Conservation (phyloP, 2,113 vertebrate species). For the Syrrhaptes paradoxus region DNA sequence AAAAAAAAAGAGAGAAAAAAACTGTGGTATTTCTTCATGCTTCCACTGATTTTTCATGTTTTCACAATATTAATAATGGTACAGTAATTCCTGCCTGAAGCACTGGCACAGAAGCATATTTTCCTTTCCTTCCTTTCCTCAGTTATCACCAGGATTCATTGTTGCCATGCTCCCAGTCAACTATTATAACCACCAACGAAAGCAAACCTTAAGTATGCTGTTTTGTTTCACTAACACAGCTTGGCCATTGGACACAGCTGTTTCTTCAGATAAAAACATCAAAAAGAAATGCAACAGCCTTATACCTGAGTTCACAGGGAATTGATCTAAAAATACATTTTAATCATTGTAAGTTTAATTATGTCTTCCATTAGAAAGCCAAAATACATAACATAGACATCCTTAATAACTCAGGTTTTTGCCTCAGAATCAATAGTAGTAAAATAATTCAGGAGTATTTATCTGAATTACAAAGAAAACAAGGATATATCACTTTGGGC, state of each 20-base stretch:
- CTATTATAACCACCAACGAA: background rate
- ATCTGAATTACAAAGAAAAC: background rate
- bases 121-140: background rate
- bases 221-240: background rate
- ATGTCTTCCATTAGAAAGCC: background rate
- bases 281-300: background rate
- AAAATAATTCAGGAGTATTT: background rate
- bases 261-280: background rate
- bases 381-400: background rate
- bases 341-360: background rate
- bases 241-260: background rate
- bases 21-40: background rate
- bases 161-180: background rate
- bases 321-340: background rate
- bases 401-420: background rate
- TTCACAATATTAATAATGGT: background rate
- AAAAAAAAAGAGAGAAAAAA: rapidly evolving
- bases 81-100: background rate
- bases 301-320: background rate
- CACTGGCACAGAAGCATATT: background rate
- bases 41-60: background rate
- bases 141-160: background rate
- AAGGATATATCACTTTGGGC: background rate
- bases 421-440: background rate
- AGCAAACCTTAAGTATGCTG: background rate